Evolutionary conservation across 1,140 invertebrate genomes (phyloP), one percentile per base, ranked within the genome.

Genomic region (Bombus affinis): DNA sequence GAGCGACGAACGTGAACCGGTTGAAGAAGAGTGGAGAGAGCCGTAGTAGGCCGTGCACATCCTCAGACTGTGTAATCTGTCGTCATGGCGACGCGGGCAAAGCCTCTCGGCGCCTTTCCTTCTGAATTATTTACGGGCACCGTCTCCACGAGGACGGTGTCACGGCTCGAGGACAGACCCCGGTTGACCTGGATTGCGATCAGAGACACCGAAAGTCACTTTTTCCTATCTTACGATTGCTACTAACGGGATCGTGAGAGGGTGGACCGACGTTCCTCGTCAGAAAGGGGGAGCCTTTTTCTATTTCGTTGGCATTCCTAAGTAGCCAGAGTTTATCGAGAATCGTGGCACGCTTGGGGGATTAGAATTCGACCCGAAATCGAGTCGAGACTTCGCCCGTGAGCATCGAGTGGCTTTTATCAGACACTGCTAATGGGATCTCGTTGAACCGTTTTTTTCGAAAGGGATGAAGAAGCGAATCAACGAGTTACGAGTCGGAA

Each of bases 81-180:
- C 91, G 86, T 71, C 92, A 92, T 91, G 90, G 87, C 72, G 85
- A 92, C 92, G 35, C 86, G 77, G 81, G 82, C 70, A 89, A 89
- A 87, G 80, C 78, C 89, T 82, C 87, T 85, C 85, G 77, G 85
- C 87, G 86, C 91, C 89, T 91, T 88, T 87, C 85, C 89, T 91
- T 83, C 81, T 92, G 90, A 92, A 92, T 92, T 92, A 92, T 92
- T 92, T 92, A 92, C 90, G 85, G 85, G 78, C 86, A 82, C 83
- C 86, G 87, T 92, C 83, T 91, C 62, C 72, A 70, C 71, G 86
- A 83, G 47, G 90, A 88, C 86, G 83, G 83, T 87, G 88, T 90
- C 90, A 84, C 78, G 87, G 66, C 85, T 85, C 72, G 72, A 85
- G 71, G 82, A 84, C 84, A 86, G 85, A 87, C 65, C 86, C 86